phyloP scores from a whole-genome alignment of 64 coral and sea anemone species.

The Exaiptasia diaphana region DNA sequence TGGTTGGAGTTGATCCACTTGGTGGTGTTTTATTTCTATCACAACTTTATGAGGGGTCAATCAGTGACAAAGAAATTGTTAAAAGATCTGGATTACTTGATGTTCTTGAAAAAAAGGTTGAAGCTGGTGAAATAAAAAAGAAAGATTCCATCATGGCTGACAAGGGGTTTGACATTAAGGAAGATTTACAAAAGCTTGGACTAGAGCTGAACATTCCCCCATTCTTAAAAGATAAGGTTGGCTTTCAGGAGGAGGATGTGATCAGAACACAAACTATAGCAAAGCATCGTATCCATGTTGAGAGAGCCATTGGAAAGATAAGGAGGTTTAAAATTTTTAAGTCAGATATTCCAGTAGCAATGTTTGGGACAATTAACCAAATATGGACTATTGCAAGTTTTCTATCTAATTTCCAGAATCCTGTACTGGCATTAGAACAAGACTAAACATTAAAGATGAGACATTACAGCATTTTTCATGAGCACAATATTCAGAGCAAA shows the following conservation, averaged over 20 bases:
- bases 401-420: conserved; percentile 33
- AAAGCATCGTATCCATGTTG: conserved; percentile 43
- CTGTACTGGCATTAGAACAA: not conserved
- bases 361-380: conserved; percentile 50
- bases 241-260: conserved; percentile 46
- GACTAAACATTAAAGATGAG: too few relatives aligned
- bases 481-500: too few relatives aligned
- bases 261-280: conserved; percentile 33
- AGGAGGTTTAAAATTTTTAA: conserved; percentile 40
- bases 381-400: conserved; percentile 40
- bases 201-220: conserved; percentile 47
- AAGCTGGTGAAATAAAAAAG: conserved; percentile 22
- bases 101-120: conserved; percentile 5
- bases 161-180: conserved; percentile 45
- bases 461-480: not conserved
- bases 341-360: conserved; percentile 34
- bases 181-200: conserved; percentile 31
- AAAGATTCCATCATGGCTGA: conserved; percentile 47
- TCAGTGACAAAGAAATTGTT: conserved; percentile 18
- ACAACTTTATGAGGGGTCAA: conserved; percentile 29
- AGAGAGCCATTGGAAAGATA: conserved; percentile 55
- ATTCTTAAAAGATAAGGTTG: conserved; percentile 33
- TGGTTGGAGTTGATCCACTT: conserved; percentile 48
- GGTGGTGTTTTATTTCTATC: conserved; percentile 17
- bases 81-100: conserved; percentile 18